Conservation (phyloP, 2,888 invertebrate species). For the Lagria hirta region DNA sequence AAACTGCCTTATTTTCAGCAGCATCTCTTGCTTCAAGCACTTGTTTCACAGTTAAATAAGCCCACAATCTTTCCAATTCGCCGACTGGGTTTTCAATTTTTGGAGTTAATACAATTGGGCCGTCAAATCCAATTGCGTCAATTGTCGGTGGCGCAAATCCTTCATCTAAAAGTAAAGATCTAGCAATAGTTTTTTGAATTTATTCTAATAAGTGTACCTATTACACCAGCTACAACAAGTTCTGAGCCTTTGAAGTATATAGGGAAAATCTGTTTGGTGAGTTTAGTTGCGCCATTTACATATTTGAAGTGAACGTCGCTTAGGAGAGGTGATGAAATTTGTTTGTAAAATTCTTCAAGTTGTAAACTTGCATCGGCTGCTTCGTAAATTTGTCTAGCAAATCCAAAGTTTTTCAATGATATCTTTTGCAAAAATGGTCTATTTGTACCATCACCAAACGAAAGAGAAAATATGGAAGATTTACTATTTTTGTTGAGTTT, state of each 20-base stretch:
- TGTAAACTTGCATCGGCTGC: constrained; percentile 70
- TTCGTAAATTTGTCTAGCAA: constrained; percentile 71
- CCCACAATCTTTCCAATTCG: constrained; percentile 59
- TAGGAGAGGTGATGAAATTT: constrained; percentile 69
- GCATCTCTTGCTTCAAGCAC: constrained; percentile 59
- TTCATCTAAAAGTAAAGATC: constrained; percentile 37
- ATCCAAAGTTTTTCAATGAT: constrained; percentile 66
- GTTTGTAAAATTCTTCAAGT: constrained; percentile 66
- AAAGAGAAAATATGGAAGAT: constrained; percentile 64
- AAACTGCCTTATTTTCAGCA: constrained; percentile 42
- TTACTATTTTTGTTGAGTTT: constrained; percentile 56
- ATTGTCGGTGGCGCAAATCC: constrained; percentile 30
- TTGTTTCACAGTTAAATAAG: constrained; percentile 67
- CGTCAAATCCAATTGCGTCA: constrained; percentile 34
- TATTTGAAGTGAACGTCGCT: constrained; percentile 67
- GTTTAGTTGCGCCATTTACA: constrained; percentile 59
- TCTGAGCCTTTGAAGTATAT: constrained; percentile 66
- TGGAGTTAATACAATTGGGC: constrained; percentile 39
- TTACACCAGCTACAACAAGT: constrained; percentile 64
- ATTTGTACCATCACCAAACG: constrained; percentile 72
- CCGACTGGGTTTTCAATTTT: constrained; percentile 41
- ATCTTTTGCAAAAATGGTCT: constrained; percentile 66
- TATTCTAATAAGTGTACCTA: no score
- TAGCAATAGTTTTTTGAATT: no score
- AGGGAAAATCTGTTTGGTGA: constrained; percentile 61